Base-by-base conservation (phyloP, 1,140 invertebrate genomes). In the Brachystomella parvula region DNA sequence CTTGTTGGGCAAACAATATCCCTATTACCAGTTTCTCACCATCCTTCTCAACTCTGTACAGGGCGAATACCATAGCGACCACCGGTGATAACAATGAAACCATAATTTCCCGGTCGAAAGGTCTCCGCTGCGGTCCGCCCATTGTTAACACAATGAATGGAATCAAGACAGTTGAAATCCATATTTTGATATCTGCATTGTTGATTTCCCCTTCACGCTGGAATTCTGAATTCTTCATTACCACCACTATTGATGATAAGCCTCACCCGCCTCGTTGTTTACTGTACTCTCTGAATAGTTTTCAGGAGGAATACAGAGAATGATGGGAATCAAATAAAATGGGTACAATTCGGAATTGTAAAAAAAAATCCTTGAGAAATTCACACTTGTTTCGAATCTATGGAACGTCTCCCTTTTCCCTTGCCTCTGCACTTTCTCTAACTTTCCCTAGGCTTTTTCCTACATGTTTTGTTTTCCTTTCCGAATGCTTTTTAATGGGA, bases 401-500 rank as follows among this genome's bases (percentile, higher is more conserved):
- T n/a, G n/a, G n/a, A n/a, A n/a, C n/a, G n/a, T n/a, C n/a, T n/a
- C n/a, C n/a, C n/a, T n/a, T n/a, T n/a, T n/a, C n/a, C n/a, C n/a
- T n/a, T n/a, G n/a, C n/a, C n/a, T n/a, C n/a, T n/a, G n/a, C n/a
- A n/a, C n/a, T n/a, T 26, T 53, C 49, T 39, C 35, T 19, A 19
- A 39, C 6, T 24, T 24, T 53, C 9, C 49, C 21, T 3, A 12
- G 12, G 21, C 49, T 17, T 24, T 53, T 53, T 53, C 49, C 24
- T 24, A 12, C 9, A 53, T 44, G 39, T 44, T 44, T n/a, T 44
- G 39, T 44, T 44, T 44, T 15, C 49, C 21, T 53, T 53, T 53
- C 9, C 49, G 3, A 53, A 53, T 24, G 9, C 24, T 68, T 68
- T 68, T 68, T 68, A 68, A 68, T 68, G 67, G 63, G 62, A 53